Percentiles rank a stretch among this genome's conserved stretches.
These are phyloP conservation scores for Lysandra bellargus DNA, from an alignment of 2,888 invertebrate species.

Conservation along the genomic window DNA sequence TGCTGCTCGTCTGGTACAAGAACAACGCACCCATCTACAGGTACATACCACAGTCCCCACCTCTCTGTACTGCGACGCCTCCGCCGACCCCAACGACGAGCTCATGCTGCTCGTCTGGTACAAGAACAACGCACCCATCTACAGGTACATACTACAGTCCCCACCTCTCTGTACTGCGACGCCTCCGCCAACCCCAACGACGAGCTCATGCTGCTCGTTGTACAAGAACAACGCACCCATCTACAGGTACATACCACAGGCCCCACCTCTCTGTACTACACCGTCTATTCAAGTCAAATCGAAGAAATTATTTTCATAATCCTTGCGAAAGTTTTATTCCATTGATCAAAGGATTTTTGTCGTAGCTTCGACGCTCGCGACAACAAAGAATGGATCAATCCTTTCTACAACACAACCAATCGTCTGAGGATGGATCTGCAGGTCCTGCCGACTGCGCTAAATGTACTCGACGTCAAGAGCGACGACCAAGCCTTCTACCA, in stretches of 20 bases:
- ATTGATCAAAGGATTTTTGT: too few species aligned
- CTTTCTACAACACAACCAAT: constrained; percentile 58
- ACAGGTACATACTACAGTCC: constrained; percentile 65
- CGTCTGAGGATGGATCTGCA: constrained; percentile 56
- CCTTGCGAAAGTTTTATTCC: too few species aligned
- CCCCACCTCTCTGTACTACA: too few species aligned
- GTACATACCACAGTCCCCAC: constrained; percentile 48
- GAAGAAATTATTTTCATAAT: too few species aligned
- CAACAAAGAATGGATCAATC: constrained; percentile 65
- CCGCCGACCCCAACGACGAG: constrained; percentile 76
- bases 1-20: constrained; percentile 84
- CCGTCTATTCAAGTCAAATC: too few species aligned
- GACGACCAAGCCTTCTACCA: constrained; percentile 77
- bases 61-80: too few species aligned
- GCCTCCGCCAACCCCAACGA: constrained; percentile 77
- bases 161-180: constrained; percentile 56
- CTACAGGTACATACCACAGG: constrained; percentile 70
- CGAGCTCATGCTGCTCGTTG: constrained; percentile 81
- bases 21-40: constrained; percentile 83
- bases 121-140: constrained; percentile 82
- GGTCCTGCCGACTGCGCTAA: constrained; percentile 58
- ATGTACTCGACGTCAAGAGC: constrained; percentile 56
- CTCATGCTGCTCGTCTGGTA: constrained; percentile 84
- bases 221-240: constrained; percentile 83
- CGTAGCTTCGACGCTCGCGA: constrained; percentile 69